Evolutionary conservation across 2,797 vertebrate species (phyloP).

Genomic region (Schizopygopsis pylzovi): DNA sequence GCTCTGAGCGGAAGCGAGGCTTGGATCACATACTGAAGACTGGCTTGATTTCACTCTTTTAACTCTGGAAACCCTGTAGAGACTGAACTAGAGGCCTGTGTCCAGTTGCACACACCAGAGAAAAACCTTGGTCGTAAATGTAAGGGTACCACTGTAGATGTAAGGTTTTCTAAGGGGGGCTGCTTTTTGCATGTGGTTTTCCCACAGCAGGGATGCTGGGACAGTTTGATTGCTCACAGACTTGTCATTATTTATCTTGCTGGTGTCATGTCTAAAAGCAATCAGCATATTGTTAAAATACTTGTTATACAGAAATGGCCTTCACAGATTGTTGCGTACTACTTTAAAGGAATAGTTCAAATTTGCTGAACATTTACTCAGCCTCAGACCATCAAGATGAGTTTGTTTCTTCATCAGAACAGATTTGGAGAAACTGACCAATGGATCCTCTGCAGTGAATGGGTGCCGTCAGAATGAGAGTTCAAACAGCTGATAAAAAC

Average conservation of each 20-base stretch:
- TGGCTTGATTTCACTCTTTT: slow-evolving; percentile 4
- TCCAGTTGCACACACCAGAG: not conserved
- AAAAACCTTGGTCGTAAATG: not conserved
- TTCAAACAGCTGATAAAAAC: not conserved
- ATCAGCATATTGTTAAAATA: not conserved
- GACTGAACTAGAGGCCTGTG: not conserved
- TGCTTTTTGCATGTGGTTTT: not conserved
- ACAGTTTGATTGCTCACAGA: not conserved
- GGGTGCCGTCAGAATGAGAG: no score
- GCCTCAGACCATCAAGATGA: not conserved
- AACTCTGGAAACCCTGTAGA: not conserved
- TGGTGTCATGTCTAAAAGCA: not conserved
- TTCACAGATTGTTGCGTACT: not conserved
- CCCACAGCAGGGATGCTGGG: not conserved
- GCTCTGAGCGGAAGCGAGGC: not conserved
- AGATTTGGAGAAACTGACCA: not conserved
- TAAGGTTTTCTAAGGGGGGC: not conserved
- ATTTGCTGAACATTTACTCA: not conserved
- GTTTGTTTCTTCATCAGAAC: not conserved
- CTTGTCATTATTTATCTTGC: not conserved
- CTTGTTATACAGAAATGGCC: not conserved
- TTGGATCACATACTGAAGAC: not conserved
- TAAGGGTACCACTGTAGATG: not conserved
- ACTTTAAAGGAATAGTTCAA: not conserved
- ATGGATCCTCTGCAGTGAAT: no score